These are phyloP conservation scores for Araneus ventricosus DNA, from an alignment of 1,140 invertebrate genomes.

Conservation along the genomic window DNA sequence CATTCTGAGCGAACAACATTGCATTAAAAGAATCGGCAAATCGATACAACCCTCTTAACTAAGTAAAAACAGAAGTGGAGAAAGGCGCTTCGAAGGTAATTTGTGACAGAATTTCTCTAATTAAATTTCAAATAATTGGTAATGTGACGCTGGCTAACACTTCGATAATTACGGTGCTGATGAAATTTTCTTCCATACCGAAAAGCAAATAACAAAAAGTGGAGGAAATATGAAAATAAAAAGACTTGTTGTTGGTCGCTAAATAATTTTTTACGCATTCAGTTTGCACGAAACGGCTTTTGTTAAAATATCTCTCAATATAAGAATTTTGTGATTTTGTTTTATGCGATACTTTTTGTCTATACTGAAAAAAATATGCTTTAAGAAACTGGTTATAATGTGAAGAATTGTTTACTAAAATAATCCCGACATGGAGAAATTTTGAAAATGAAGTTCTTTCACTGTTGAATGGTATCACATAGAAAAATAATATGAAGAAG, in stretches of 20 bases:
- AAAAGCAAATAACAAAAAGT: not conserved
- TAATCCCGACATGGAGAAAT: no score
- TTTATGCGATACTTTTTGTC: no score
- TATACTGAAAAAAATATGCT: no score
- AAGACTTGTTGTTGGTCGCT: not conserved
- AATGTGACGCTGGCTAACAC: constrained; percentile 1
- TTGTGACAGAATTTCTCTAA: constrained; percentile 16
- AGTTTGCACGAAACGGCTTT: no score
- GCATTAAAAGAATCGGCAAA: not conserved
- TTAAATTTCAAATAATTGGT: constrained; percentile 56
- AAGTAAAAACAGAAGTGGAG: not conserved
- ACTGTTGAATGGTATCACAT: no score
- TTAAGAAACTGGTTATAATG: no score
- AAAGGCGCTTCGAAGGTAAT: not conserved
- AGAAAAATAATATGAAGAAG: no score
- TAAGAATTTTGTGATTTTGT: no score
- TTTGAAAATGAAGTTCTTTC: no score
- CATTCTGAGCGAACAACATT: not conserved
- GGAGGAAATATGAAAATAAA: not conserved
- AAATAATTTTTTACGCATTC: no score
- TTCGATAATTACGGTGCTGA: not conserved
- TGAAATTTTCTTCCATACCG: not conserved
- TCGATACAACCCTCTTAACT: constrained; percentile 11
- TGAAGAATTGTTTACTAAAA: no score
- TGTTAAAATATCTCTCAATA: no score